A percentile compares a stretch with the other conserved stretches of the same genome.
Evolutionary conservation across 2,797 vertebrate genomes (phyloP).

Genomic region (Tympanoctomys barrerae): DNA sequence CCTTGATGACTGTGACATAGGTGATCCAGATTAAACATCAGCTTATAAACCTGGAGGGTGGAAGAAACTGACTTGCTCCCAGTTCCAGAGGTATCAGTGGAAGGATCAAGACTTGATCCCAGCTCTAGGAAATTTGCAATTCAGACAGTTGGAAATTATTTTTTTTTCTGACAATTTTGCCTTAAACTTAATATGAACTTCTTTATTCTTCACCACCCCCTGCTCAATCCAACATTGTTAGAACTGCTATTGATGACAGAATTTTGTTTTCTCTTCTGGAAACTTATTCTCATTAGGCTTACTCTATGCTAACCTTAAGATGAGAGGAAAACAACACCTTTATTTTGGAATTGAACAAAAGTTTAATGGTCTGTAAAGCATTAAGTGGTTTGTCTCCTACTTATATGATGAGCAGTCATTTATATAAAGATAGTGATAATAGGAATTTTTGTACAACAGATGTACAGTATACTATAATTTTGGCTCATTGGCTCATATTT

Average conservation of each 20-base stretch:
- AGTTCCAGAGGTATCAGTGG: conserved; percentile 42
- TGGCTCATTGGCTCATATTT: conserved; percentile 62
- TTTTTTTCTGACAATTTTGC: conserved; percentile 34
- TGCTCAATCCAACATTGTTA: not conserved
- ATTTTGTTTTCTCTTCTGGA: not conserved
- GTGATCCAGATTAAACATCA: conserved; percentile 80
- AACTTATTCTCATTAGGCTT: conserved; percentile 38
- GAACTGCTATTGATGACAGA: not conserved
- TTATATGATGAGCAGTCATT: conserved; percentile 43
- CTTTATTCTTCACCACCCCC: not conserved
- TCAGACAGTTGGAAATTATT: conserved; percentile 54
- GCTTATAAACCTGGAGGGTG: conserved; percentile 57
- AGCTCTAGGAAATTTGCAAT: conserved; percentile 61
- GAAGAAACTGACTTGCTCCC: conserved; percentile 14
- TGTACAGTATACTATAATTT: conserved; percentile 58
- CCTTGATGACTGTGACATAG: conserved; percentile 59
- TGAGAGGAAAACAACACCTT: conserved; percentile 66
- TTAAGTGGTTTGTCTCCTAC: conserved; percentile 68
- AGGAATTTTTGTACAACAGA: conserved; percentile 49
- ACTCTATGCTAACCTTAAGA: conserved; percentile 16
- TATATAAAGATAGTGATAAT: conserved; percentile 53
- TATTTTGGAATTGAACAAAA: conserved; percentile 64
- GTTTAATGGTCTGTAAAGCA: conserved; percentile 55
- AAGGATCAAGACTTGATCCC: conserved; percentile 61
- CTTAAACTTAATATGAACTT: conserved; percentile 48